phyloP scores from a whole-genome alignment of 2,888 invertebrate genomes.

The Parnassius orleans region DNA sequence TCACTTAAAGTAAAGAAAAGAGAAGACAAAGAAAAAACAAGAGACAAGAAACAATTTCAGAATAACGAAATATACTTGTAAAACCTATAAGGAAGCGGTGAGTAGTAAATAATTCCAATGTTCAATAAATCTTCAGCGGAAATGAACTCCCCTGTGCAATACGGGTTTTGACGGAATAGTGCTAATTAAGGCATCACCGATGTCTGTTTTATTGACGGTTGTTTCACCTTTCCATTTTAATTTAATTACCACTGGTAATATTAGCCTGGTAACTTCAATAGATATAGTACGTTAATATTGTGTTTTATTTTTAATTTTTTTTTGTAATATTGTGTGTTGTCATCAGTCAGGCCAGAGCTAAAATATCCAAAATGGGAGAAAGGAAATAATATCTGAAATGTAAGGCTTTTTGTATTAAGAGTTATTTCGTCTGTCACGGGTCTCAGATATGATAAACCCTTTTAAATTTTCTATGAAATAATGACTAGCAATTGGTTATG shows the following conservation, averaged over 20 bases:
- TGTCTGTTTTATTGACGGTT: slow-evolving; percentile 11
- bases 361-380: no score
- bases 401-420: no score
- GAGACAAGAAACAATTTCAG: not conserved
- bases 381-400: no score
- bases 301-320: no score
- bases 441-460: no score
- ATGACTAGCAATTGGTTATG: no score
- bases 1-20: not conserved
- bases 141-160: slow-evolving; percentile 18
- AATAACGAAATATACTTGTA: not conserved
- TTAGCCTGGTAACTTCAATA: not conserved
- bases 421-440: no score
- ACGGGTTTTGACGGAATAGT: slow-evolving; percentile 12
- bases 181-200: slow-evolving; percentile 18
- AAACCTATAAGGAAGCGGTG: slow-evolving; percentile 18
- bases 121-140: slow-evolving; percentile 15
- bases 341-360: no score
- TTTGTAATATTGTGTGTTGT: no score
- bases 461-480: no score
- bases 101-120: slow-evolving; percentile 14
- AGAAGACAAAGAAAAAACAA: not conserved
- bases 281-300: no score
- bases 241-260: slow-evolving; percentile 9
- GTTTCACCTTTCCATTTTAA: slow-evolving; percentile 12